Percentiles rank a stretch among this genome's conserved stretches.
Conservation (phyloP, 1,140 invertebrate genomes). For the Ooceraea biroi region DNA sequence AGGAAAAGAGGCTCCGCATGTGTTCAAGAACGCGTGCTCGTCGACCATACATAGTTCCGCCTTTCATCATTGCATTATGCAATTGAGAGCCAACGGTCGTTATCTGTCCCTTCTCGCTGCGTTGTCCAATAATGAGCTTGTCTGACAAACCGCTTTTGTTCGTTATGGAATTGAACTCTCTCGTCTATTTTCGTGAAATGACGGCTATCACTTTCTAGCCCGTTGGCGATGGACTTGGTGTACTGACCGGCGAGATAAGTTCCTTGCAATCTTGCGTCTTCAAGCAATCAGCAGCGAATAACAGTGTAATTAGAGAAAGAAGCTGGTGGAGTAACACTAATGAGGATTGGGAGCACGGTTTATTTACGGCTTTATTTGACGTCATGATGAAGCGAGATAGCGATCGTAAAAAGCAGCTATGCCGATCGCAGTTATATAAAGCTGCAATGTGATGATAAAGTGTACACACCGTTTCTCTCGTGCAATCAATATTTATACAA, state of each 20-base stretch:
- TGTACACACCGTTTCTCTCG: neutral
- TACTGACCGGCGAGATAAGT: neutral
- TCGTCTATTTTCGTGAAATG: neutral
- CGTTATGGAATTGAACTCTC: slow-evolving; percentile 25
- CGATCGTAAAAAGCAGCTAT: slow-evolving; percentile 27
- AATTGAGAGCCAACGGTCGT: slow-evolving; percentile 26
- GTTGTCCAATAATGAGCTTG: slow-evolving; percentile 35
- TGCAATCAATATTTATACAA: slow-evolving; percentile 51
- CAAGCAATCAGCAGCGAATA: slow-evolving; percentile 15
- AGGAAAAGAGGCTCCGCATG: slow-evolving; percentile 16
- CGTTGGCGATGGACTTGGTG: neutral
- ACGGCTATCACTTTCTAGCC: neutral
- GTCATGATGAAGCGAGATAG: slow-evolving; percentile 4
- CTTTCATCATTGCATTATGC: slow-evolving; percentile 54
- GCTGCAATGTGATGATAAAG: slow-evolving; percentile 10
- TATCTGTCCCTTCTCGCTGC: slow-evolving; percentile 35
- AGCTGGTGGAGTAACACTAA: neutral
- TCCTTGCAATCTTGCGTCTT: neutral
- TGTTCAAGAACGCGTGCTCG: slow-evolving; percentile 36
- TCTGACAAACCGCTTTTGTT: slow-evolving; percentile 44
- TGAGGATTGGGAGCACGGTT: neutral
- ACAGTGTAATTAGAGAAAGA: neutral
- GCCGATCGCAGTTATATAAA: slow-evolving; percentile 28
- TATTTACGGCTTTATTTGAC: slow-evolving; percentile 30
- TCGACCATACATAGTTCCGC: slow-evolving; percentile 16